Evolutionary conservation across 2,113 vertebrate species (phyloP).

Genomic region (Protobothrops flavoviridis): DNA sequence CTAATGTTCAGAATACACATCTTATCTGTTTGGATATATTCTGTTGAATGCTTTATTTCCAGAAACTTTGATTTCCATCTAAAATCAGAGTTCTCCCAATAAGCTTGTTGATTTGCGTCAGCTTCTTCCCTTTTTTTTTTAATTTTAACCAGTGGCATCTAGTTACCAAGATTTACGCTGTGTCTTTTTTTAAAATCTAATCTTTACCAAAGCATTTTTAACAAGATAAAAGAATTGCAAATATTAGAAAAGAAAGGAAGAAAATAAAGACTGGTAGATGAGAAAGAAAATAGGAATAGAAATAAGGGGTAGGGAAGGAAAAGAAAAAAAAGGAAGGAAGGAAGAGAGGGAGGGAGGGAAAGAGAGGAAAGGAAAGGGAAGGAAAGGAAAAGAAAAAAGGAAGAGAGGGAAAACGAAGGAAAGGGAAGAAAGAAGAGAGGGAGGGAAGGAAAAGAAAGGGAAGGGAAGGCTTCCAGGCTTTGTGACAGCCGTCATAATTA

Average conservation of each 20-base stretch:
- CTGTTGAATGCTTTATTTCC: no score
- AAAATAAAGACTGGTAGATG: background rate
- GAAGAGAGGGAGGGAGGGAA: no score
- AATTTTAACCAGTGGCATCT: background rate
- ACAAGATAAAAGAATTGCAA: background rate
- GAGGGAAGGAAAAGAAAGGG: background rate
- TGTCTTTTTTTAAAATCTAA: background rate
- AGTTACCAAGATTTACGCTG: background rate
- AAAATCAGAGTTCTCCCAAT: background rate
- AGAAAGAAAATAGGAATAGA: background rate
- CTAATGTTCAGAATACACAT: no score
- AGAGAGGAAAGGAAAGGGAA: fast-evolving
- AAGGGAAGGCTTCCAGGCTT: background rate
- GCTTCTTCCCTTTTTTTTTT: background rate
- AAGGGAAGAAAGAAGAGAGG: background rate
- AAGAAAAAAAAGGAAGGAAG: fast-evolving
- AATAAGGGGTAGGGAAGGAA: background rate
- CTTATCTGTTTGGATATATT: no score
- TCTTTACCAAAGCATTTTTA: background rate
- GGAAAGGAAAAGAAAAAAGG: fast-evolving
- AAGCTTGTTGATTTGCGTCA: background rate
- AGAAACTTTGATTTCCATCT: background rate
- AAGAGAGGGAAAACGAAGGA: fast-evolving
- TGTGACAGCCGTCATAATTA: background rate
- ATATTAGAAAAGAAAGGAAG: background rate